Evolutionary conservation across 2,888 invertebrate species (phyloP), one percentile per base, ranked within the genome.

Genomic region (Sepiola atlantica): DNA sequence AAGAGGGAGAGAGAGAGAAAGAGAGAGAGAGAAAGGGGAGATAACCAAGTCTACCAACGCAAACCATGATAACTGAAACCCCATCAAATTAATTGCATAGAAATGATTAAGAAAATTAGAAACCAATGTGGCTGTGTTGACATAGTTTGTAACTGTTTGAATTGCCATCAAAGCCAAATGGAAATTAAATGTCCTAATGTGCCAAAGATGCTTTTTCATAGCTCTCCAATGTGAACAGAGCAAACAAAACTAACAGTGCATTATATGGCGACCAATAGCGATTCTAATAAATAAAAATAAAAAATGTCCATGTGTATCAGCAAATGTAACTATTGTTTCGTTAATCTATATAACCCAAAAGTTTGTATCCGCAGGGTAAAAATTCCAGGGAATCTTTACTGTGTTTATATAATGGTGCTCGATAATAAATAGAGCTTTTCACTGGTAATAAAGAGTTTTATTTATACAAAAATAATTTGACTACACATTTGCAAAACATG

Each of bases 31-130:
- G n/a, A 3, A 32, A 77, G 32, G 77, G 3, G 45, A 32, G n/a
- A 12, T n/a, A 77, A 77, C n/a, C n/a, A 77, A 77, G n/a, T 32
- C n/a, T 77, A n/a, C n/a, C 77, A 77, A 77, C n/a, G n/a, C 14
- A n/a, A 77, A 2, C 0, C 14, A 77, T 77, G 77, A n/a, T 77
- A n/a, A 77, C n/a, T 77, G 0, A 12, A n/a, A n/a, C 32, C 77
- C n/a, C 14, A 77, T 77, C 77, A 77, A 77, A 77, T 77, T 77
- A 77, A 77, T 77, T 77, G 77, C n/a, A 77, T 32, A 2, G n/a
- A 77, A n/a, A 77, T 77, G 77, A n/a, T 77, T 77, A 77, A 77
- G 77, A 77, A 77, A 77, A 77, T n/a, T 77, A 77, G 77, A 77
- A 77, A 77, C 45, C n/a, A 77, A 14, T 77, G 77, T 77, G n/a